Evolutionary conservation across 2,888 invertebrate species (phyloP).

Genomic region (Colletes collaris): DNA sequence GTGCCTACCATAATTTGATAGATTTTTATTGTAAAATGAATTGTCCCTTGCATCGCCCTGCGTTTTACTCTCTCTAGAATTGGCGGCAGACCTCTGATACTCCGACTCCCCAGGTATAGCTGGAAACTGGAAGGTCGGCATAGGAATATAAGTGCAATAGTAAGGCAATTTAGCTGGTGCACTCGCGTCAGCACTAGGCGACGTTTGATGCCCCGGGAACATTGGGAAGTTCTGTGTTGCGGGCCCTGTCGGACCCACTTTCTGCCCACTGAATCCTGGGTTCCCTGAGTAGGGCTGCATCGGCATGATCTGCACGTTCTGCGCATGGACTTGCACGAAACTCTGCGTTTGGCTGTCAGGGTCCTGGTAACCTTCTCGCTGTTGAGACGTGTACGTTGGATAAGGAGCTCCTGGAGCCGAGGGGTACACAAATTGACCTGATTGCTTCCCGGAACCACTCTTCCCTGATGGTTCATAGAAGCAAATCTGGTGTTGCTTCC

Average conservation of each 20-base stretch:
- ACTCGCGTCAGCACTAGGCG: not conserved
- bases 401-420: slow-evolving; percentile 42
- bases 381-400: slow-evolving; percentile 17
- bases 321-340: slow-evolving; percentile 52
- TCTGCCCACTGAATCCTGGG: not conserved
- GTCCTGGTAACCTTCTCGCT: slow-evolving; percentile 22
- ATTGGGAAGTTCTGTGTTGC: slow-evolving; percentile 27
- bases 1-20: no score
- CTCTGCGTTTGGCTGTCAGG: slow-evolving; percentile 28
- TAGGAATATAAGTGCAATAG: slow-evolving; percentile 74
- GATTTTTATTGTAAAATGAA: no score
- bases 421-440: slow-evolving; percentile 40
- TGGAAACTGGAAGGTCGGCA: slow-evolving; percentile 71
- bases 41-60: no score
- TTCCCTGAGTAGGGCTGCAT: slow-evolving; percentile 1
- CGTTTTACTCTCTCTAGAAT: no score
- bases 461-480: slow-evolving; percentile 45
- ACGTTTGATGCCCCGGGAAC: slow-evolving; percentile 29
- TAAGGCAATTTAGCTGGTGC: slow-evolving; percentile 39
- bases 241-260: slow-evolving; percentile 55
- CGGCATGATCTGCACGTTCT: slow-evolving; percentile 48
- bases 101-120: slow-evolving; percentile 65
- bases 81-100: slow-evolving; percentile 54
- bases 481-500: slow-evolving; percentile 74
- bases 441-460: slow-evolving; percentile 10